Percentiles rank a stretch among this genome's conserved stretches.
phyloP scores from a whole-genome alignment of 2,888 invertebrate species.

The Galerucella pusilla region DNA sequence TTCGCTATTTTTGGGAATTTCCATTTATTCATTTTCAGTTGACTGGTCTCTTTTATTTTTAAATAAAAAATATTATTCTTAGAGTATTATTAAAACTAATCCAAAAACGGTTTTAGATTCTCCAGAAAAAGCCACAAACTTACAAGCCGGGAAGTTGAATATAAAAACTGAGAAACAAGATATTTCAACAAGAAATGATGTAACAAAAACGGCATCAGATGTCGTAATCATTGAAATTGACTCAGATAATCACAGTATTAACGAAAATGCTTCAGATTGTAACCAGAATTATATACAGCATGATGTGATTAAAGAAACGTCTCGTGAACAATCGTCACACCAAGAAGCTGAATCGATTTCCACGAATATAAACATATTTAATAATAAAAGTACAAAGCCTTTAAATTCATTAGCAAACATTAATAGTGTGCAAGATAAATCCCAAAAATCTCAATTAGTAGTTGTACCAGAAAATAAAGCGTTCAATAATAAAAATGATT shows the following conservation, averaged over 20 bases:
- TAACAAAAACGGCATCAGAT: not conserved
- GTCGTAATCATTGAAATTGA: slow-evolving; percentile 30
- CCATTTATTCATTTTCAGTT: too few relatives aligned
- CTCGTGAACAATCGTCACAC: not conserved
- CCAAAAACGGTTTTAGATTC: not conserved
- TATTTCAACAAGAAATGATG: not conserved
- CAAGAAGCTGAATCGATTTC: not conserved
- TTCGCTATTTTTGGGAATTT: too few relatives aligned
- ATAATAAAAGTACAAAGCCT: not conserved
- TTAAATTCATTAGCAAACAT: not conserved
- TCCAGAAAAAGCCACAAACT: not conserved
- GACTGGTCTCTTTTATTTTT: not conserved
- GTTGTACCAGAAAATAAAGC: not conserved
- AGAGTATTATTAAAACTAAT: not conserved
- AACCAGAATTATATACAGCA: slow-evolving; percentile 26
- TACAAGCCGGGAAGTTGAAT: not conserved
- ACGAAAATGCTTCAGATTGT: slow-evolving; percentile 13
- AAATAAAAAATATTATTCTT: not conserved
- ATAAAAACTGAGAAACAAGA: not conserved
- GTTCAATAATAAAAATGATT: not conserved
- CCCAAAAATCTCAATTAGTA: not conserved
- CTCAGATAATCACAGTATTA: slow-evolving; percentile 5
- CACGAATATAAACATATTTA: not conserved
- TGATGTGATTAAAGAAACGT: not conserved
- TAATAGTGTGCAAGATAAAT: not conserved